Evolutionary conservation across 2,888 invertebrate species (phyloP).

Genomic region (Drosophila anomelani): DNA sequence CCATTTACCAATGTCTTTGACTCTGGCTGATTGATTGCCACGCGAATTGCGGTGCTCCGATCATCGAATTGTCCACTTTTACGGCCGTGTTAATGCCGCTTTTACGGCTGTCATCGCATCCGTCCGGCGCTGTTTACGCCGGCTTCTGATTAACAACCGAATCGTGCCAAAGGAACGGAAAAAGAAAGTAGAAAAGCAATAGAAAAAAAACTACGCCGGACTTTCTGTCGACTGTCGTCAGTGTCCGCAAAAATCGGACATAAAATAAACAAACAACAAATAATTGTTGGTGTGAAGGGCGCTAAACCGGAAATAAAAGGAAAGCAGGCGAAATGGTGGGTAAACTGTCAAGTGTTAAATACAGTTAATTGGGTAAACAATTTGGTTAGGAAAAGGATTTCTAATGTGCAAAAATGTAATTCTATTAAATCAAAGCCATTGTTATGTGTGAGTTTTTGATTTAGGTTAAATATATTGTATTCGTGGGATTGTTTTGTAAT

Average conservation of each 20-base stretch:
- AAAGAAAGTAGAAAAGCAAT: neutral
- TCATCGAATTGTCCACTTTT: slow-evolving; percentile 66
- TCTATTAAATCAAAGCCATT: neutral
- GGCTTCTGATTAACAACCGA: slow-evolving; percentile 29
- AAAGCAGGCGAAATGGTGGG: slow-evolving; percentile 34
- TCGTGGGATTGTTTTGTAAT: neutral
- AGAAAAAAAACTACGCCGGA: slow-evolving; percentile 3
- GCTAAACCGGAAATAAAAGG: slow-evolving; percentile 25
- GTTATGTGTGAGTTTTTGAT: neutral
- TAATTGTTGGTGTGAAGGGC: slow-evolving; percentile 21
- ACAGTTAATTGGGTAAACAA: slow-evolving; percentile 11
- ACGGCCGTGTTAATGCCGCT: slow-evolving; percentile 53
- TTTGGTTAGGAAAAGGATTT: neutral
- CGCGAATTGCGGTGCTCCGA: slow-evolving; percentile 44
- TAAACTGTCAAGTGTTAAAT: slow-evolving; percentile 24
- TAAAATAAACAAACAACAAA: slow-evolving; percentile 27
- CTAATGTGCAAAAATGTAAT: neutral
- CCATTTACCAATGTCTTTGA: slow-evolving; percentile 12
- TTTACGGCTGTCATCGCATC: slow-evolving; percentile 47
- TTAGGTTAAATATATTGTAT: neutral
- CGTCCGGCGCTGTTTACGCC: slow-evolving; percentile 26
- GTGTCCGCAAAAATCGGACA: slow-evolving; percentile 19
- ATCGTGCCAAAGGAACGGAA: slow-evolving; percentile 12
- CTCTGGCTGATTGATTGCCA: slow-evolving; percentile 67
- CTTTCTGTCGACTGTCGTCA: slow-evolving; percentile 14